Evolutionary conservation across 2,888 invertebrate species (phyloP).

Genomic region (Eupithecia subumbrata): DNA sequence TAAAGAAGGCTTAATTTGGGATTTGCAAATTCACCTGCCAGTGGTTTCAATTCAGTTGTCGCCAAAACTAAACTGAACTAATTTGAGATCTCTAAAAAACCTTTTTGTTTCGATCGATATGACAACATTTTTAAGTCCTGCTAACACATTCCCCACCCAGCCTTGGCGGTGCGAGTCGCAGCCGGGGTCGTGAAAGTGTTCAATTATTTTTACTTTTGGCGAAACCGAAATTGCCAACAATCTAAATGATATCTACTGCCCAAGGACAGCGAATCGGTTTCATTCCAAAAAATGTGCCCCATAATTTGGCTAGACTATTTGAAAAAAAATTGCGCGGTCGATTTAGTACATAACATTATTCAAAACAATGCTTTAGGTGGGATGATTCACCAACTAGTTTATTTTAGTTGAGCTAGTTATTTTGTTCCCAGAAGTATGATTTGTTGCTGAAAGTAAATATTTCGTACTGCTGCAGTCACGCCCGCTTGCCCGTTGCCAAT

Average conservation of each 20-base stretch:
- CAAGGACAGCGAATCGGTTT: not conserved
- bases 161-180: no score
- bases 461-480: conserved; percentile 58
- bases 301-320: not conserved
- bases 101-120: not conserved
- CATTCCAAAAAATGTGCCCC: not conserved
- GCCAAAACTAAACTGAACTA: not conserved
- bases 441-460: conserved; percentile 67
- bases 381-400: conserved; percentile 50
- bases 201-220: not conserved
- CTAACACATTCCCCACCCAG: no score
- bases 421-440: conserved; percentile 65
- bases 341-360: conserved; percentile 25
- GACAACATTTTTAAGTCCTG: not conserved
- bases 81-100: not conserved
- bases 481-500: conserved; percentile 51
- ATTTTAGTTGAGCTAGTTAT: conserved; percentile 60
- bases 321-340: conserved; percentile 9
- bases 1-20: conserved; percentile 49
- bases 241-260: not conserved
- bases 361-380: conserved; percentile 26
- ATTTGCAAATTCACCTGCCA: conserved; percentile 5
- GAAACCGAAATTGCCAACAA: not conserved
- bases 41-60: not conserved
- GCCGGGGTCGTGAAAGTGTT: no score